These are phyloP conservation scores for Ia io DNA, from an alignment of 2,113 vertebrate species.

Conservation along the genomic window DNA sequence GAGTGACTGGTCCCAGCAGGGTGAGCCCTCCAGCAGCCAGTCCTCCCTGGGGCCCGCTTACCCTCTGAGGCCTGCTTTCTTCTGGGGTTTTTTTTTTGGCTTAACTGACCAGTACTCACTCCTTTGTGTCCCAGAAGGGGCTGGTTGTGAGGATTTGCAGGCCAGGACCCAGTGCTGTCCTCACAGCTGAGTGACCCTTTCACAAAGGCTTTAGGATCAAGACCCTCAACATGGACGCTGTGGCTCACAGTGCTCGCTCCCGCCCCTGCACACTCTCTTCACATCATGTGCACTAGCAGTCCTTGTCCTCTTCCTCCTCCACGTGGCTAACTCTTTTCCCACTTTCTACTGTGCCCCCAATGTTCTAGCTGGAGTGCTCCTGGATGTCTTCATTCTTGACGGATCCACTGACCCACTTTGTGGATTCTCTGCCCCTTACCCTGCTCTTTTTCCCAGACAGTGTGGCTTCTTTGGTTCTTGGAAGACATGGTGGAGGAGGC, in stretches of 20 bases:
- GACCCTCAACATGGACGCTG: neutral
- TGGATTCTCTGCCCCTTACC: neutral
- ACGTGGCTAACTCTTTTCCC: neutral
- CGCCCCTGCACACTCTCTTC: accelerated
- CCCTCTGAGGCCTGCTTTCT: neutral
- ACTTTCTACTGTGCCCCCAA: neutral
- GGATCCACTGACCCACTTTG: too few relatives aligned
- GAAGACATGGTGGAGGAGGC: too few relatives aligned
- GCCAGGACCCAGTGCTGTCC: neutral
- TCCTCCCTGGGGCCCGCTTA: neutral
- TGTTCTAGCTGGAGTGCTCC: neutral
- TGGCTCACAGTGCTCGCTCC: neutral
- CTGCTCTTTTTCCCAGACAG: neutral
- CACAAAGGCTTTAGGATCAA: neutral
- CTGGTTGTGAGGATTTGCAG: neutral
- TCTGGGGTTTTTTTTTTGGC: neutral
- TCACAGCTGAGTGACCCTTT: neutral
- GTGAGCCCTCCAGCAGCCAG: neutral
- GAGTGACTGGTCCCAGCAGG: neutral
- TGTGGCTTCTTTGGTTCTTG: neutral
- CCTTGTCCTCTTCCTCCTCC: neutral
- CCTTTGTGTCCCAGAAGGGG: neutral
- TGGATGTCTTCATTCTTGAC: neutral
- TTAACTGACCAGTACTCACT: neutral
- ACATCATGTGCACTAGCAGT: too few relatives aligned